These are phyloP conservation scores for Beris morrisii DNA, from an alignment of 2,888 invertebrate genomes.

Conservation along the genomic window DNA sequence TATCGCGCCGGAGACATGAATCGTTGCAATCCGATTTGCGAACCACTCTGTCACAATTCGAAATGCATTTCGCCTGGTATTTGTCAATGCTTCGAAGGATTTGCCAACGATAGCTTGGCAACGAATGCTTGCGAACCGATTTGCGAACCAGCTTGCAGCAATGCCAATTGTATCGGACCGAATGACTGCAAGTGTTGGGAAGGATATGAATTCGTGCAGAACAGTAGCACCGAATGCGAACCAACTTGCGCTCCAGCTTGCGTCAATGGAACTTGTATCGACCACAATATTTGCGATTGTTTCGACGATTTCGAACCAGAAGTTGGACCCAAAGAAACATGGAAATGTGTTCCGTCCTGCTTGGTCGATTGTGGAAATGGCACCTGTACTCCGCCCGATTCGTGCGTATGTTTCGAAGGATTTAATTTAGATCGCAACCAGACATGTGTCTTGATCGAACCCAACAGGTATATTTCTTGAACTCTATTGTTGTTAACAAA, in stretches of 20 bases:
- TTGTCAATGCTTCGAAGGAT: slow-evolving; percentile 56
- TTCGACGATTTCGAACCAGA: slow-evolving; percentile 44
- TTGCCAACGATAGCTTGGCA: slow-evolving; percentile 45
- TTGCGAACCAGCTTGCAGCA: slow-evolving; percentile 44
- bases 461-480: too few relatives aligned
- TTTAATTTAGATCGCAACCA: slow-evolving; percentile 41
- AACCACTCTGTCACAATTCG: slow-evolving; percentile 48
- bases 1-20: slow-evolving; percentile 36
- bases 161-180: slow-evolving; percentile 51
- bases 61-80: slow-evolving; percentile 55
- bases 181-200: slow-evolving; percentile 52
- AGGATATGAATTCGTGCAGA: slow-evolving; percentile 43
- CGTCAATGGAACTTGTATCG: slow-evolving; percentile 47
- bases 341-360: neutral
- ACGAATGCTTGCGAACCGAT: slow-evolving; percentile 47
- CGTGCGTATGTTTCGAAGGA: slow-evolving; percentile 55
- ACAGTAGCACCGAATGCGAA: slow-evolving; percentile 40
- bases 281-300: slow-evolving; percentile 32
- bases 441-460: neutral
- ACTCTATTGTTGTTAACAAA: too few relatives aligned
- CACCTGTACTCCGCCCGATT: slow-evolving; percentile 51
- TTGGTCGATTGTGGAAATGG: slow-evolving; percentile 46
- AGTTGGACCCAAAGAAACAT: neutral
- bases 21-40: slow-evolving; percentile 43
- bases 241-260: slow-evolving; percentile 52